Evolutionary conservation across 2,888 invertebrate species (phyloP).

Genomic region (Drosophila hamatofila): DNA sequence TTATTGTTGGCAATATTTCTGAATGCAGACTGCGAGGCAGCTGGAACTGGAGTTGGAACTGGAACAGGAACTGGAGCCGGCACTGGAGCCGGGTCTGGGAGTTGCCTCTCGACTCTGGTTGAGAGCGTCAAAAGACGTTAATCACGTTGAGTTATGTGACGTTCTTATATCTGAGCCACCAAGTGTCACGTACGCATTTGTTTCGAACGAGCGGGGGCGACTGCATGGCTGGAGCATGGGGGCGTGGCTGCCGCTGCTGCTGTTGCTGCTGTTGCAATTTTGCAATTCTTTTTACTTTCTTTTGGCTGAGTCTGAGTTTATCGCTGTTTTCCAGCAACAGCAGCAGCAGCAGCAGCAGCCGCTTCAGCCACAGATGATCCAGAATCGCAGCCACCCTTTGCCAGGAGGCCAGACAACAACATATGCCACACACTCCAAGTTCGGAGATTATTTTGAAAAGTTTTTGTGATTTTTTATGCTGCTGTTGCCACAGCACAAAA

Average conservation of each 20-base stretch:
- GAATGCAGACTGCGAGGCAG: conserved; percentile 48
- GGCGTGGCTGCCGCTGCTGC: conserved; percentile 45
- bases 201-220: conserved; percentile 58
- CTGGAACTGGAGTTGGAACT: neutral
- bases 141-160: conserved; percentile 85
- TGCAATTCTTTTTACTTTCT: conserved; percentile 67
- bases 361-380: conserved; percentile 23
- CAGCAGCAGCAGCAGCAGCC: too few relatives aligned
- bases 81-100: neutral
- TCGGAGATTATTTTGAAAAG: conserved; percentile 63
- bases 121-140: conserved; percentile 83
- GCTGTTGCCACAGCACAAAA: conserved; percentile 66
- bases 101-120: conserved; percentile 17
- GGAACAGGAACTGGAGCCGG: neutral
- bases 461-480: conserved; percentile 71
- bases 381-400: conserved; percentile 9
- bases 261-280: conserved; percentile 67
- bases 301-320: conserved; percentile 57
- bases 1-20: conserved; percentile 79
- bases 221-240: conserved; percentile 24
- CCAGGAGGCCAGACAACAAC: conserved; percentile 31
- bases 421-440: conserved; percentile 67
- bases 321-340: conserved; percentile 53
- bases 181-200: conserved; percentile 83
- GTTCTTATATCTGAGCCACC: conserved; percentile 83